Percentiles rank a stretch among this genome's conserved stretches.
Conservation (phyloP, 2,113 vertebrate species). For the Crotalus tigris region DNA sequence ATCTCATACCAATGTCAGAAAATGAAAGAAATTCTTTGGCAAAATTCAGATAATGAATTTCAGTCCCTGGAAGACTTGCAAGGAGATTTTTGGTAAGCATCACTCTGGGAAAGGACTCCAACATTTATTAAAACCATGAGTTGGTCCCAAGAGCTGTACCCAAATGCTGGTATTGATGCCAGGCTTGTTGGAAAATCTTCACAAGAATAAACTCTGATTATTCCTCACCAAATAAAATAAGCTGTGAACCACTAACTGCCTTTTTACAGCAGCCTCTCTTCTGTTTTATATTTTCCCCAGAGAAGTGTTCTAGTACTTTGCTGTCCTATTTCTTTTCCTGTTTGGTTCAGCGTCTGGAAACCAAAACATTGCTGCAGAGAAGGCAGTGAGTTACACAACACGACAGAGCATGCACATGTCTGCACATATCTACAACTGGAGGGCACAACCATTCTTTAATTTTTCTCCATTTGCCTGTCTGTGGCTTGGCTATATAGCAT, state of each 20-base stretch:
- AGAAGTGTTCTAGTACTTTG: neutral
- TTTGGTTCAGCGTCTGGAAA: slow-evolving; percentile 5
- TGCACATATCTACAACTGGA: neutral
- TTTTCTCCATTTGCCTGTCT: slow-evolving; percentile 17
- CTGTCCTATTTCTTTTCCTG: neutral
- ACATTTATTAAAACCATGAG: neutral
- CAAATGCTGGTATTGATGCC: neutral
- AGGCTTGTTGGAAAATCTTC: neutral
- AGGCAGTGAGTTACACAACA: neutral
- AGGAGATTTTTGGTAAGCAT: neutral
- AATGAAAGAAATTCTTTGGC: neutral
- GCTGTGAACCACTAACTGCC: neutral
- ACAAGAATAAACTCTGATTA: neutral
- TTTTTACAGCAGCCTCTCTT: slow-evolving; percentile 10
- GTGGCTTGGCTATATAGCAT: neutral
- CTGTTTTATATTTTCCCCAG: slow-evolving; percentile 45
- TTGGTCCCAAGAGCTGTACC: too few relatives aligned
- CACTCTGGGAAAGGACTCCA: neutral
- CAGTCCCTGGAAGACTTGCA: neutral
- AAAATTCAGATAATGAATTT: neutral
- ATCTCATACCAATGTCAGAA: neutral
- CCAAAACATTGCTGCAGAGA: neutral
- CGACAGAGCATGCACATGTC: neutral
- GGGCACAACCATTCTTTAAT: slow-evolving; percentile 2
- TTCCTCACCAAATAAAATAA: slow-evolving; percentile 11